Evolutionary conservation across 2,113 vertebrate genomes (phyloP).

Genomic region (Ciconia stormi): DNA sequence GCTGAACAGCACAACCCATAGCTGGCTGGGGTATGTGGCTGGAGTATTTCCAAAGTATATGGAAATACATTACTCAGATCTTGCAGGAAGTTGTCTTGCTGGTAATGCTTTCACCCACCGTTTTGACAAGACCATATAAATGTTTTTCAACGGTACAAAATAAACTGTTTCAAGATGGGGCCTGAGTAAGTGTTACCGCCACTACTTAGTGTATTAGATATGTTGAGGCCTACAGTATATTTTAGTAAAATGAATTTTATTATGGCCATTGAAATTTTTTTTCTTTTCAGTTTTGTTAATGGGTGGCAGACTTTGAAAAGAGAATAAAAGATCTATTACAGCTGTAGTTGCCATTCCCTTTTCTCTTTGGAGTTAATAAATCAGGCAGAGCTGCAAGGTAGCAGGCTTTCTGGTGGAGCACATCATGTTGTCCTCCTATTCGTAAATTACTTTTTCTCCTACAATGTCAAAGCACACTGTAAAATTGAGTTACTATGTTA

Average conservation of each 20-base stretch:
- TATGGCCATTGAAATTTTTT: background rate
- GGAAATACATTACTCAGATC: background rate
- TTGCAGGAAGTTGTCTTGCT: background rate
- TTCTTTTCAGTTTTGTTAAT: background rate
- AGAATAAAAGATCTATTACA: background rate
- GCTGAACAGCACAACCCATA: constrained; percentile 17
- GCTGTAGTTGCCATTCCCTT: background rate
- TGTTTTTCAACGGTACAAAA: background rate
- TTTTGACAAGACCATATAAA: background rate
- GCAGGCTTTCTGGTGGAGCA: background rate
- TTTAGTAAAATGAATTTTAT: background rate
- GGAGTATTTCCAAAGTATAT: no score
- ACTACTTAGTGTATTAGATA: background rate
- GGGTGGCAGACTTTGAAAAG: background rate
- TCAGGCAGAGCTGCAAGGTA: background rate
- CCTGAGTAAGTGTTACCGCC: background rate
- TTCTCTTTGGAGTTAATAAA: background rate
- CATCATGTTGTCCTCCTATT: background rate
- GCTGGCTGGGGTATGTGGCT: no score
- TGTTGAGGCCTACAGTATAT: accelerated
- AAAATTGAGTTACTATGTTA: constrained; percentile 11
- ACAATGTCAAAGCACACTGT: background rate
- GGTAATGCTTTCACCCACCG: background rate
- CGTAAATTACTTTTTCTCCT: constrained; percentile 1
- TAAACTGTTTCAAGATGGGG: background rate